Conservation (phyloP, 2,888 invertebrate genomes). For the Teleogryllus oceanicus region DNA sequence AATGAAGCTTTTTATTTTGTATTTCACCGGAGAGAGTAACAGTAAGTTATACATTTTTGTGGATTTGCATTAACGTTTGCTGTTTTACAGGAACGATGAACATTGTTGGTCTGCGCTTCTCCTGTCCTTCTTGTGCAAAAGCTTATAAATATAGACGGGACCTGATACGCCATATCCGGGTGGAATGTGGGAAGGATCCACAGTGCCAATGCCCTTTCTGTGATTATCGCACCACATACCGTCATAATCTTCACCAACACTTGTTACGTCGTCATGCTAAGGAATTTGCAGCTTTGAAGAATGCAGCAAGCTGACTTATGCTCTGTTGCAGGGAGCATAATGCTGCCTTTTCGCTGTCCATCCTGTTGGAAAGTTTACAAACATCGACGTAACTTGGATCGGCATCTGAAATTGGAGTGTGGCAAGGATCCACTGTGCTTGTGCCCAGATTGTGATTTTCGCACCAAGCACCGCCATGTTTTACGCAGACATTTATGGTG, state of each 20-base stretch:
- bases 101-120: conserved; percentile 52
- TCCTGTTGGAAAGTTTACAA: conserved; percentile 36
- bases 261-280: conserved; percentile 25
- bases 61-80: too few species aligned
- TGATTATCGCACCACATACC: conserved; percentile 39
- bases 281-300: background rate
- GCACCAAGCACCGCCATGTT: conserved; percentile 37
- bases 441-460: conserved; percentile 40
- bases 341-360: background rate
- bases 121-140: conserved; percentile 79
- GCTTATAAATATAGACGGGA: conserved; percentile 82
- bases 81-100: background rate
- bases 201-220: conserved; percentile 41
- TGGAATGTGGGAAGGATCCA: conserved; percentile 43
- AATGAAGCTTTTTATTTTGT: too few species aligned
- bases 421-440: conserved; percentile 37
- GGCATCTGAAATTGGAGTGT: conserved; percentile 36
- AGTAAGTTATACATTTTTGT: too few species aligned
- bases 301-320: background rate
- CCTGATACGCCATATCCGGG: conserved; percentile 38
- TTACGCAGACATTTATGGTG: conserved; percentile 23
- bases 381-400: conserved; percentile 33
- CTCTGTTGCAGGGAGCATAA: background rate
- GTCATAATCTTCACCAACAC: conserved; percentile 39
- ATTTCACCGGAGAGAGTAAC: too few species aligned